Evolutionary conservation across 2,113 vertebrate species (phyloP).

Genomic region (Hemiprocne comata): DNA sequence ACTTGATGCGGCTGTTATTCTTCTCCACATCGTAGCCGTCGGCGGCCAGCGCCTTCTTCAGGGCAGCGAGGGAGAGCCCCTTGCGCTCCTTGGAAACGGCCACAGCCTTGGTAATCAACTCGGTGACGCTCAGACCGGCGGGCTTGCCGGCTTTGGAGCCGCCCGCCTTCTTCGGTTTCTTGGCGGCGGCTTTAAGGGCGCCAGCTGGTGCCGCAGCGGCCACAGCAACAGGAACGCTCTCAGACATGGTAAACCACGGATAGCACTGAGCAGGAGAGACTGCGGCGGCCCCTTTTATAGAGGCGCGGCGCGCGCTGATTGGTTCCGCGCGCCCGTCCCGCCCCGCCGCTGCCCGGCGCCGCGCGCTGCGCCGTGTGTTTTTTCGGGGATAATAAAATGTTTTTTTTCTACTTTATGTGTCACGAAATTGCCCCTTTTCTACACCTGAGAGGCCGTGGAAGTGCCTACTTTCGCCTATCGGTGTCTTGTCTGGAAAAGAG

Average conservation of each 20-base stretch:
- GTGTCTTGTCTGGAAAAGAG: not conserved
- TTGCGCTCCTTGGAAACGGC: constrained; percentile 78
- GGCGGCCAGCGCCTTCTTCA: constrained; percentile 81
- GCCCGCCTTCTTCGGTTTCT: constrained; percentile 66
- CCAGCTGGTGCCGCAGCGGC: not conserved
- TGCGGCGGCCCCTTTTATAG: constrained; percentile 62
- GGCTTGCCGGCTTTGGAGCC: constrained; percentile 62
- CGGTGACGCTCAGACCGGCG: constrained; percentile 75
- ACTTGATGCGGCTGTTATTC: constrained; percentile 79
- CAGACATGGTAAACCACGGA: accelerated
- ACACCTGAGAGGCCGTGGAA: not conserved
- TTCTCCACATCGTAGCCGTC: constrained; percentile 85
- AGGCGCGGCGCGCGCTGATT: constrained; percentile 61
- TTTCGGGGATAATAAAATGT: constrained; percentile 14
- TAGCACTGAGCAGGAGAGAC: accelerated
- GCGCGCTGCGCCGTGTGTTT: constrained; percentile 39
- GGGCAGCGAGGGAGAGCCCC: constrained; percentile 72
- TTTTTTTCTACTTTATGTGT: not conserved
- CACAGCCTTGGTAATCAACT: constrained; percentile 80
- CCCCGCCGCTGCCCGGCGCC: not conserved
- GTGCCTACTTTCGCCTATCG: accelerated
- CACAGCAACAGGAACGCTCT: not conserved
- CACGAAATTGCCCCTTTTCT: not conserved
- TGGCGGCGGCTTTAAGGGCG: constrained; percentile 71
- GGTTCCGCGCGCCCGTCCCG: constrained; percentile 27